Conservation (phyloP, 2,113 vertebrate species). For the Heterotilapia buettikoferi region DNA sequence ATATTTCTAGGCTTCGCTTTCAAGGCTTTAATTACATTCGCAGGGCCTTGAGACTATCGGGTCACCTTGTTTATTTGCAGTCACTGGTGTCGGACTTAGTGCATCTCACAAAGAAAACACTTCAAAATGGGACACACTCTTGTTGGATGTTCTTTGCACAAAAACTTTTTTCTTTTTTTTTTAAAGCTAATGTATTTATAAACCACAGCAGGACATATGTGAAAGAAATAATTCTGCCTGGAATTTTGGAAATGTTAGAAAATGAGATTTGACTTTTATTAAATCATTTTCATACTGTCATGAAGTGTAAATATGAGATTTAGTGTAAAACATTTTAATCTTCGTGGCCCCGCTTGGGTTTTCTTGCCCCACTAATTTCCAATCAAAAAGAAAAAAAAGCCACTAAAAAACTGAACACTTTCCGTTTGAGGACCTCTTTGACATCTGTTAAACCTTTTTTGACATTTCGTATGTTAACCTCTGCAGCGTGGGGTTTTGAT, state of each 20-base stretch:
- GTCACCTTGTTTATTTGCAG: slow-evolving; percentile 46
- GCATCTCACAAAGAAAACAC: slow-evolving; percentile 10
- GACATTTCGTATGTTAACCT: slow-evolving; percentile 70
- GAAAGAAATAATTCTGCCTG: not conserved
- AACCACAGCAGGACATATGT: not conserved
- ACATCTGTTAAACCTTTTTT: slow-evolving; percentile 73
- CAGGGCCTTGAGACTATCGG: slow-evolving; percentile 27
- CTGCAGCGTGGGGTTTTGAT: slow-evolving; percentile 68
- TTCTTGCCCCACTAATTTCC: slow-evolving; percentile 24
- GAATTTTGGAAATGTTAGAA: not conserved
- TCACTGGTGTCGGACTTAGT: not conserved
- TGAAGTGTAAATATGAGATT: not conserved
- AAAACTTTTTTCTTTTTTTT: not conserved
- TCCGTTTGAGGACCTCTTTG: slow-evolving; percentile 42
- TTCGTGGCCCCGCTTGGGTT: not conserved
- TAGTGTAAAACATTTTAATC: not conserved
- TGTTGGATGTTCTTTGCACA: not conserved
- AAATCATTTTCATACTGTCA: not conserved
- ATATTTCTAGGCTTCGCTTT: slow-evolving; percentile 46
- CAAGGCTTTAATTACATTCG: slow-evolving; percentile 52
- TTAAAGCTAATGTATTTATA: not conserved
- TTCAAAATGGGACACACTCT: not conserved
- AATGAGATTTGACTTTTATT: not conserved
- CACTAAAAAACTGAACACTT: slow-evolving; percentile 51
- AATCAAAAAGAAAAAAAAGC: slow-evolving; percentile 43